A percentile compares a stretch with the other conserved stretches of the same genome.
These are phyloP conservation scores for Endomychus coccineus DNA, from an alignment of 2,888 invertebrate genomes.

Conservation along the genomic window DNA sequence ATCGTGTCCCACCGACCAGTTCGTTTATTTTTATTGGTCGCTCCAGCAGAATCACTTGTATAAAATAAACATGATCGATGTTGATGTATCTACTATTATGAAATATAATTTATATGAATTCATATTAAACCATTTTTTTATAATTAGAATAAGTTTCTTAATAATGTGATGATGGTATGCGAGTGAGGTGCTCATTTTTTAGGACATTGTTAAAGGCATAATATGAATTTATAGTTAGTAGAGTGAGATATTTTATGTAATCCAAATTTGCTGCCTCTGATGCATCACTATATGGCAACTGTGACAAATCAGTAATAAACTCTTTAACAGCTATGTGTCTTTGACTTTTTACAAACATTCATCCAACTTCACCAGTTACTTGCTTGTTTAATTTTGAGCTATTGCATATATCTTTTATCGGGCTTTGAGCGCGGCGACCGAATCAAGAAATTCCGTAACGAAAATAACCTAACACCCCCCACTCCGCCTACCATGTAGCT, in stretches of 20 bases:
- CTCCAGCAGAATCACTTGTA: slow-evolving; percentile 3
- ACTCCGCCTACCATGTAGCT: no score
- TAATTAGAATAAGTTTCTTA: slow-evolving; percentile 8
- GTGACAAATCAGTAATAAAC: slow-evolving; percentile 8
- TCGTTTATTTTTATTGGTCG: slow-evolving; percentile 12
- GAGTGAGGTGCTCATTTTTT: slow-evolving; percentile 15
- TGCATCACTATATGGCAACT: slow-evolving; percentile 13
- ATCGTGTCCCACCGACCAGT: slow-evolving; percentile 7
- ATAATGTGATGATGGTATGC: slow-evolving; percentile 11
- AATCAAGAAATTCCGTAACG: no score
- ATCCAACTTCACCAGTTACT: no score
- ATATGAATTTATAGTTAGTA: slow-evolving; percentile 13
- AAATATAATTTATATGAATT: slow-evolving; percentile 7
- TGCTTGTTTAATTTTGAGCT: no score
- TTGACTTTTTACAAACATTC: no score
- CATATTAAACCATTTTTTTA: slow-evolving; percentile 5
- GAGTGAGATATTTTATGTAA: slow-evolving; percentile 11
- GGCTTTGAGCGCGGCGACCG: no score
- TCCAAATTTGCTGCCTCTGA: slow-evolving; percentile 12
- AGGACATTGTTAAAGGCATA: slow-evolving; percentile 13
- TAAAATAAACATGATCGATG: slow-evolving; percentile 3
- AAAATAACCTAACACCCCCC: no score
- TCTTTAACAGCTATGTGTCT: slow-evolving; percentile 11
- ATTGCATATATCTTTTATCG: no score
- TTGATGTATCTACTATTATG: slow-evolving; percentile 6